Base-by-base conservation (phyloP, 2,797 vertebrate genomes). In the Gastrophryne carolinensis region DNA sequence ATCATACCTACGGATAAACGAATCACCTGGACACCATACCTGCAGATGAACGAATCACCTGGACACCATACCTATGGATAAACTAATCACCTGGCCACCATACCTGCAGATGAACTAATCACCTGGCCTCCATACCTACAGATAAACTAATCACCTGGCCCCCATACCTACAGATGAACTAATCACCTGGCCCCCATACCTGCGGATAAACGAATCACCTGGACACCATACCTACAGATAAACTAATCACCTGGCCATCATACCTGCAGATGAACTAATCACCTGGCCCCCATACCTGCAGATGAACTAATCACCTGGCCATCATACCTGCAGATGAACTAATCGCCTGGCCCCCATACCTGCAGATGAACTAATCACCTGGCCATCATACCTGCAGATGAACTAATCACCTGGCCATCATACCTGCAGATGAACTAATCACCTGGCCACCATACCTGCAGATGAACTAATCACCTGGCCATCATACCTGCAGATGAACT, bases 181-280 rank as follows among this genome's bases (percentile, higher is more conserved):
- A n/a, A n/a, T n/a, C n/a, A n/a, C n/a, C n/a, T n/a, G n/a, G n/a
- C n/a, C n/a, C n/a, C n/a, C n/a, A n/a, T n/a, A n/a, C n/a, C 30
- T 41, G 76, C 83, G 82, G 84, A 83, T 81, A 80, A 81, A 7
- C 8, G 70, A 83, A 81, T 79, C 64, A 75, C 75, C 80, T 58
- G 79, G 67, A 66, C 79, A 60, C 65, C 26, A 0, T 21, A 69
- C 73, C 74, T 63, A 19, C 26, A 47, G 27, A 76, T 63, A 32
- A 63, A 34, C 24, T n/a, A n/a, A n/a, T n/a, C n/a, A n/a, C n/a
- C n/a, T n/a, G n/a, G n/a, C n/a, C n/a, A n/a, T n/a, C n/a, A n/a
- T n/a, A n/a, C n/a, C 30, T 41, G 76, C 83, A 83, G 84, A 83
- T 81, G 81, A 81, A 7, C 8, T 72, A 83, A 81, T 79, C 64